Base-by-base conservation (phyloP, 2,888 invertebrate species). In the Trissonchulus sp. region DNA sequence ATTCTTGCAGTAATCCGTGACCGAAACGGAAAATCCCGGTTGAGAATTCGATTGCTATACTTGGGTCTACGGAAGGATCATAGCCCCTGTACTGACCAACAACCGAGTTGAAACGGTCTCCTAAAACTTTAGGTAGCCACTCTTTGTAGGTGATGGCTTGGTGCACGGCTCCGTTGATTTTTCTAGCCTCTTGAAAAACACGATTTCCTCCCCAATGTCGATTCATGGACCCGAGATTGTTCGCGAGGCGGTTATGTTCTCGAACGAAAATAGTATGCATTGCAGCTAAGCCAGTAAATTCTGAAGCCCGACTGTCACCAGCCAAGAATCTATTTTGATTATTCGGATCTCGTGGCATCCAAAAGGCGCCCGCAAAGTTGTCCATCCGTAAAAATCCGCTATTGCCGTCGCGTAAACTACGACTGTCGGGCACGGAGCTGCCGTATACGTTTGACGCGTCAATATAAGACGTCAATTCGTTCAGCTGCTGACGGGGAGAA, bases 21-120 rank as follows among this genome's bases (percentile, higher is more conserved):
- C 99, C 99, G 84, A 99, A 95, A 75, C 86, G 89, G 75, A 98
- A 87, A 0, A 98, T 98, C 30, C 97, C 97, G 0, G 97, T 95
- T 0, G 98, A 95, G 85, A 99, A 99, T 62, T 93, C 95, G 84
- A 98, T 99, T 1, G 94, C 90, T 79, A 99, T 91, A 0, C 92
- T 90, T 0, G 97, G 92, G 84, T 98, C 91, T 0, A 92, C 79
- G 60, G 89, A 88, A 0, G 92, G 88, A 84, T 97, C 87, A 84
- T 99, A 99, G 38, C 91, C 93, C 63, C 87, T 86, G 83, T 96
- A 98, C 68, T 88, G 84, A 0, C 93, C 94, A 68, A 99, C 83
- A 83, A 90, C 88, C 35, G 80, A 74, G 87, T 92, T 91, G 3
- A 93, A 87, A 1, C 82, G 82, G 48, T 23, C 8, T 0, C 97